Conservation (phyloP, 2,797 vertebrate species). For the Xiphorhynchus erythropygius region DNA sequence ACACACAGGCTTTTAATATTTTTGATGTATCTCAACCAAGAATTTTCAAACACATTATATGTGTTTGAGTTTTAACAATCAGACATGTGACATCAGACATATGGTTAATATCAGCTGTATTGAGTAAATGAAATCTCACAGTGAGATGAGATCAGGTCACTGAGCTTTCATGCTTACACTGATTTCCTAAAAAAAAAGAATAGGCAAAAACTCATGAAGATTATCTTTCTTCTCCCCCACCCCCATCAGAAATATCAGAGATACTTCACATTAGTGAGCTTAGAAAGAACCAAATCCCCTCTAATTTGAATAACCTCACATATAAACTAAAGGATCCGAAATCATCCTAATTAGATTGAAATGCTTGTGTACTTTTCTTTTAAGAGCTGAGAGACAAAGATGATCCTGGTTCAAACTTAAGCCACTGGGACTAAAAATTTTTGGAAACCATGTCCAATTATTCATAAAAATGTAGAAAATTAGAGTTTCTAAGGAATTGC, state of each 20-base stretch:
- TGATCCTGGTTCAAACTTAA: background rate
- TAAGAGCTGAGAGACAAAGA: background rate
- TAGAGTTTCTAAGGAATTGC: background rate
- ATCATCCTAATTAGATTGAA: background rate
- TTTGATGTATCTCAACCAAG: background rate
- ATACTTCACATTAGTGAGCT: rapidly evolving
- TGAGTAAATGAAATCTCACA: background rate
- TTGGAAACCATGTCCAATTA: background rate
- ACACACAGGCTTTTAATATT: rapidly evolving
- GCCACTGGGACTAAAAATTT: background rate
- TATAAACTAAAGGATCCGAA: background rate
- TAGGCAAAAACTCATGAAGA: rapidly evolving
- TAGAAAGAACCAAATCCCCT: background rate
- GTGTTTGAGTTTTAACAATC: background rate
- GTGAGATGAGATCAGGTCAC: background rate
- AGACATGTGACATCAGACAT: background rate
- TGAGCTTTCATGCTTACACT: background rate
- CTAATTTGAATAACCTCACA: background rate
- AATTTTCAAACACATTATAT: background rate
- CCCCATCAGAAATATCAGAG: background rate
- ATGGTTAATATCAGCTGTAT: background rate
- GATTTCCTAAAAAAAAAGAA: background rate
- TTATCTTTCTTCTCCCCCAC: no score
- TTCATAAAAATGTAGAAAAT: background rate
- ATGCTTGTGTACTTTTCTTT: background rate